Percentiles rank a stretch among this genome's conserved stretches.
phyloP scores from a whole-genome alignment of 2,888 invertebrate genomes.

The Agriopis marginaria region DNA sequence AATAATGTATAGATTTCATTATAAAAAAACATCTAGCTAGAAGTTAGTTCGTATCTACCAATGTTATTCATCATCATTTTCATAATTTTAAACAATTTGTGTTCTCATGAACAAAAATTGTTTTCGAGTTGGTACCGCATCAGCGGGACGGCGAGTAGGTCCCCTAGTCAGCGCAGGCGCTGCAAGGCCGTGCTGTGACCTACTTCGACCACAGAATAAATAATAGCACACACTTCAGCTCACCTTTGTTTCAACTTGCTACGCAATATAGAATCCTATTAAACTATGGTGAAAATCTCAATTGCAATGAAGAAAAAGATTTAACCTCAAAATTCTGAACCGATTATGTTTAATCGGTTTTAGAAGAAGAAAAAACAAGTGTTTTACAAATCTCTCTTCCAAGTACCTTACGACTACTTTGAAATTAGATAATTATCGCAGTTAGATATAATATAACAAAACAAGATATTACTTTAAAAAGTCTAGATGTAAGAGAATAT shows the following conservation, averaged over 20 bases:
- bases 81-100: too few relatives aligned
- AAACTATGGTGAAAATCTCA: not conserved
- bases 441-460: too few relatives aligned
- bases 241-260: conserved; percentile 76
- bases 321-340: not conserved
- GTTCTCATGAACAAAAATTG: too few relatives aligned
- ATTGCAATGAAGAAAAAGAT: too few relatives aligned
- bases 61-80: too few relatives aligned
- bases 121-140: too few relatives aligned
- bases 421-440: too few relatives aligned
- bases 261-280: conserved; percentile 61
- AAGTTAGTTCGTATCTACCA: not conserved
- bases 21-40: not conserved
- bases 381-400: too few relatives aligned
- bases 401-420: too few relatives aligned
- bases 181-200: conserved; percentile 30
- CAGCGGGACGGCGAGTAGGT: conserved; percentile 65
- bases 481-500: too few relatives aligned
- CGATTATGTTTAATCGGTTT: not conserved
- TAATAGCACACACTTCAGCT: conserved; percentile 40
- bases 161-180: conserved; percentile 59
- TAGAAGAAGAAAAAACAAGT: not conserved
- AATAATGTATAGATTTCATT: not conserved
- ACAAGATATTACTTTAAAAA: too few relatives aligned
- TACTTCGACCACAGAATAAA: conserved; percentile 16